Evolutionary conservation across 2,797 vertebrate genomes (phyloP).

Genomic region (Lutjanus argentimaculatus): DNA sequence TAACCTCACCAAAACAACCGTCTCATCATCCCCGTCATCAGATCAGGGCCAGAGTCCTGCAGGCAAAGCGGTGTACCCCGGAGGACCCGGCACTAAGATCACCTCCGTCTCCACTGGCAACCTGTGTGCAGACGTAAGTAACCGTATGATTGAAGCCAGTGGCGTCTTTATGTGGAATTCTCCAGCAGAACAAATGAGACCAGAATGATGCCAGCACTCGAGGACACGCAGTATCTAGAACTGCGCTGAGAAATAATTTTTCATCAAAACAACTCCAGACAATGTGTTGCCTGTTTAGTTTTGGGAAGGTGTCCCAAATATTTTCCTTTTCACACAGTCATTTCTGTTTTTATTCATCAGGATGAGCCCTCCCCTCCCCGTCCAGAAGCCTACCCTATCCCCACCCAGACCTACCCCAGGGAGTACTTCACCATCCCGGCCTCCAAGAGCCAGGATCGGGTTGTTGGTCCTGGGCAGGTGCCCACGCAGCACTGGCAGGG

Average conservation of each 20-base stretch:
- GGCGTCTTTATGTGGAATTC: constrained; percentile 62
- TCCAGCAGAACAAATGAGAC: not conserved
- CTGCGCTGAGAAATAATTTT: constrained; percentile 13
- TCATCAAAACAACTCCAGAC: not conserved
- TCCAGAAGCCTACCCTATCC: constrained; percentile 97
- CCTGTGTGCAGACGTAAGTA: constrained; percentile 95
- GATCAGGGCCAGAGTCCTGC: constrained; percentile 97
- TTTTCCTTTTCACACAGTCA: not conserved
- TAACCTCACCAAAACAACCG: not conserved
- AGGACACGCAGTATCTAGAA: constrained; percentile 3
- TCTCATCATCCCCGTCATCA: constrained; percentile 60
- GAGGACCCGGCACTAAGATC: constrained; percentile 94
- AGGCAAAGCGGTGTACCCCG: constrained; percentile 89
- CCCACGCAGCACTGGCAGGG: constrained; percentile 89
- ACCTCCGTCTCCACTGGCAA: constrained; percentile 99
- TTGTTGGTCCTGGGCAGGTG: constrained; percentile 74
- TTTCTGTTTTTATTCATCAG: constrained; percentile 72
- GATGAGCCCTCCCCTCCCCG: constrained; percentile 90
- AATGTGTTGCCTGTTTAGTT: constrained; percentile 10
- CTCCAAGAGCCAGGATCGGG: constrained; percentile 94
- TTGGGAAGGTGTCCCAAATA: not conserved
- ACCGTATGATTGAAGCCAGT: not conserved
- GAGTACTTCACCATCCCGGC: constrained; percentile 99
- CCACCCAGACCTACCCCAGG: constrained; percentile 96
- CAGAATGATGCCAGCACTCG: constrained; percentile 13